These are phyloP conservation scores for Ochlodes sylvanus DNA, from an alignment of 2,888 invertebrate species.

Conservation along the genomic window DNA sequence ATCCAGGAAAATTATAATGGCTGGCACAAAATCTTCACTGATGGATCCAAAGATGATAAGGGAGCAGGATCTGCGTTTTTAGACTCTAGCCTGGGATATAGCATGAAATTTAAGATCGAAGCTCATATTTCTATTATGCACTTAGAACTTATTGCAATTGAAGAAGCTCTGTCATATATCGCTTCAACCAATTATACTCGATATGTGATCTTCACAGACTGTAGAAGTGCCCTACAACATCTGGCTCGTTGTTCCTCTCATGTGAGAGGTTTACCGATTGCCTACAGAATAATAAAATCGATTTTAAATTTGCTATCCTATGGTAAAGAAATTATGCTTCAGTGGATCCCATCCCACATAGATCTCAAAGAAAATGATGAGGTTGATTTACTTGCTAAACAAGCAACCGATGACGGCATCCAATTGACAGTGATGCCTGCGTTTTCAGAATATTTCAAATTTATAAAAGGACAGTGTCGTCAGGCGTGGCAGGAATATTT, in stretches of 20 bases:
- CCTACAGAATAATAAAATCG: constrained; percentile 38
- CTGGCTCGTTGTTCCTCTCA: constrained; percentile 41
- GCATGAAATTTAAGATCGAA: constrained; percentile 33
- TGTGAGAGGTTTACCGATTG: constrained; percentile 39
- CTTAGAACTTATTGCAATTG: constrained; percentile 37
- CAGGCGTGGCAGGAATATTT: constrained; percentile 13
- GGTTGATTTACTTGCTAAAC: constrained; percentile 24
- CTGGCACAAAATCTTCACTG: no score
- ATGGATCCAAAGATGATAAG: constrained; percentile 22
- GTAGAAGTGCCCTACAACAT: constrained; percentile 31
- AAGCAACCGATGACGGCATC: constrained; percentile 11
- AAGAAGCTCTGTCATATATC: constrained; percentile 38
- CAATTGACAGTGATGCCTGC: background rate
- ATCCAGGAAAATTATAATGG: no score
- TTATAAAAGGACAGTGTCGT: background rate
- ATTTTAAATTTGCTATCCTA: constrained; percentile 25
- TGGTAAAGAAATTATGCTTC: constrained; percentile 25
- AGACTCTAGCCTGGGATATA: constrained; percentile 14
- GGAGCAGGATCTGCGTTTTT: constrained; percentile 26
- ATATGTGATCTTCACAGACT: constrained; percentile 39
- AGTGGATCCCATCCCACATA: constrained; percentile 42
- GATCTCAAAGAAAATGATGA: constrained; percentile 28
- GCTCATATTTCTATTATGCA: constrained; percentile 39
- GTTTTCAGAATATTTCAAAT: constrained; percentile 5
- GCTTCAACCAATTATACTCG: constrained; percentile 3